These are phyloP conservation scores for Dasypolia templi DNA, from an alignment of 2,888 invertebrate genomes.

Conservation along the genomic window DNA sequence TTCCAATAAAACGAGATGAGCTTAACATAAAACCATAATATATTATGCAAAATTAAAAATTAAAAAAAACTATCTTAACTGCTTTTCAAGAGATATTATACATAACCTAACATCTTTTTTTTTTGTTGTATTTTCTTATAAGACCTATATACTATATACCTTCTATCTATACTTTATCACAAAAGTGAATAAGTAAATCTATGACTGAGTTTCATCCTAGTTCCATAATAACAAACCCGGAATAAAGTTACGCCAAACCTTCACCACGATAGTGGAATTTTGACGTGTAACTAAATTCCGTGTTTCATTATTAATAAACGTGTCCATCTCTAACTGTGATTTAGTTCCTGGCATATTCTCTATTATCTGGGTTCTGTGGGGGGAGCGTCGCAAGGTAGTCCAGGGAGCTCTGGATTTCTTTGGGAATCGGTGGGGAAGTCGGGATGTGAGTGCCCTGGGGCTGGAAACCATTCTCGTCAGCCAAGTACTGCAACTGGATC, in stretches of 20 bases:
- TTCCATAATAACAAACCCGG: conserved; percentile 1
- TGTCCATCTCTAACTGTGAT: not conserved
- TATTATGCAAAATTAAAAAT: conserved; percentile 58
- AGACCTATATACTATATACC: too few relatives aligned
- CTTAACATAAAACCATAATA: conserved; percentile 58
- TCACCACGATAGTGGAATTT: not conserved
- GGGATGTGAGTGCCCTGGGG: conserved; percentile 92
- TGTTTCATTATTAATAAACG: not conserved
- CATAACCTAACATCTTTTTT: conserved; percentile 34
- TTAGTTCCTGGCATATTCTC: conserved; percentile 70
- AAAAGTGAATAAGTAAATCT: conserved; percentile 21
- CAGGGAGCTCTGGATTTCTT: conserved; percentile 92
- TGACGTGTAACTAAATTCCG: not conserved
- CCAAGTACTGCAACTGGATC: conserved; percentile 92
- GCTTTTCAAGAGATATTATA: conserved; percentile 34
- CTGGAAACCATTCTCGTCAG: conserved; percentile 94
- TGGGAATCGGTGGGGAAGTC: conserved; percentile 92
- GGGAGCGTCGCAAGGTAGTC: conserved; percentile 92
- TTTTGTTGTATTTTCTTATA: conserved; percentile 38
- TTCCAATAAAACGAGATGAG: conserved; percentile 57
- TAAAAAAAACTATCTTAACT: conserved; percentile 46
- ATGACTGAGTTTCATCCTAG: conserved; percentile 32
- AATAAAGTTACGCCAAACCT: not conserved
- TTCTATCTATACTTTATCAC: too few relatives aligned
- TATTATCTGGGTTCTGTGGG: conserved; percentile 81